Evolutionary conservation across 2,113 vertebrate species (phyloP).

Genomic region (Coptodon bakossiorum): DNA sequence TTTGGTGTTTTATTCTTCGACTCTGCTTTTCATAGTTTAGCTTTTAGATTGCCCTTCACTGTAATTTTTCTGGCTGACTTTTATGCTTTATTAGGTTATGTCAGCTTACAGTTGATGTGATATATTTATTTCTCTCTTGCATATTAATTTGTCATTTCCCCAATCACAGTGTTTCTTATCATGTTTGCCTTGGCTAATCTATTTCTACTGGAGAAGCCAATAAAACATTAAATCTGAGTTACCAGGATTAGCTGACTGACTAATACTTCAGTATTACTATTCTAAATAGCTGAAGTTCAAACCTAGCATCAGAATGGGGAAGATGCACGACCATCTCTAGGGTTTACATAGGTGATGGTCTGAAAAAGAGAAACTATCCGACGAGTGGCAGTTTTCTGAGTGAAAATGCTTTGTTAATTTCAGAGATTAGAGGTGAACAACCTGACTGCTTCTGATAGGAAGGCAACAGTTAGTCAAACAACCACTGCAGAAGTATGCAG

Average conservation of each 20-base stretch:
- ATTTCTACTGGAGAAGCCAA: neutral
- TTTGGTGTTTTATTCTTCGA: neutral
- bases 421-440: neutral
- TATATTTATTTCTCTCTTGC: neutral
- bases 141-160: neutral
- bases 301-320: neutral
- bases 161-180: neutral
- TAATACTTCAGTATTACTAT: neutral
- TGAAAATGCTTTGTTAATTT: rapidly evolving
- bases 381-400: neutral
- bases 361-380: rapidly evolving
- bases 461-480: rapidly evolving
- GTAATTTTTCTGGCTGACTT: neutral
- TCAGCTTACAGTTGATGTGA: neutral
- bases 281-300: neutral
- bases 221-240: neutral
- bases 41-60: neutral
- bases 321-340: rapidly evolving
- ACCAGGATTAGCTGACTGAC: rapidly evolving
- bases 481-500: neutral
- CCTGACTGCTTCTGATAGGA: neutral
- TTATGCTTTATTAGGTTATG: neutral
- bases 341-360: neutral
- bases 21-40: neutral
- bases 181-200: neutral